These are phyloP conservation scores for Crematogaster levior DNA, from an alignment of 2,888 invertebrate species.

Conservation along the genomic window DNA sequence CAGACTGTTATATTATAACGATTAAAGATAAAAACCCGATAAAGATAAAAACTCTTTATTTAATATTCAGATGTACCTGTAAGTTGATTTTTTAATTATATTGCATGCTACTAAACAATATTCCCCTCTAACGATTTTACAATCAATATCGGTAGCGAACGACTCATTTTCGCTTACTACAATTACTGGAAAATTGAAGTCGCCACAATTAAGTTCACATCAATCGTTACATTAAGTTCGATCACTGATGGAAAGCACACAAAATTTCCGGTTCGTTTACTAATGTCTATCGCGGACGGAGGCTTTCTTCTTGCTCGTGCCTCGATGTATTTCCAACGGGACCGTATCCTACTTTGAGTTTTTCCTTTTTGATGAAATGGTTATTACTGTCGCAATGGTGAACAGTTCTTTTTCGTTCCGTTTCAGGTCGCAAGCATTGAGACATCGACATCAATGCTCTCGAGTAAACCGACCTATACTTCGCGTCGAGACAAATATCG, in stretches of 20 bases:
- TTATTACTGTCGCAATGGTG: slow-evolving; percentile 45
- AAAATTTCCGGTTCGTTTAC: slow-evolving; percentile 51
- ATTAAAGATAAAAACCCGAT: too few species aligned
- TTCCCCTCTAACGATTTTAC: background rate
- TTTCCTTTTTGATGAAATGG: slow-evolving; percentile 54
- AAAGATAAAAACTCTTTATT: too few species aligned
- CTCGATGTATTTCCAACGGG: slow-evolving; percentile 41
- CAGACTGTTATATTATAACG: too few species aligned
- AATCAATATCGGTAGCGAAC: background rate
- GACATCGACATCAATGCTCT: slow-evolving; percentile 37
- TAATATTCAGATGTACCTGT: background rate
- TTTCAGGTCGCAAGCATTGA: slow-evolving; percentile 32
- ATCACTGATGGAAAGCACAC: slow-evolving; percentile 43
- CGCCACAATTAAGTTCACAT: slow-evolving; percentile 38
- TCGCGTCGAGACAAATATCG: slow-evolving; percentile 41
- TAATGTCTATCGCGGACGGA: slow-evolving; percentile 40
- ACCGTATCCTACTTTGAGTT: slow-evolving; percentile 26
- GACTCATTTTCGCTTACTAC: slow-evolving; percentile 15
- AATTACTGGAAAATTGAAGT: slow-evolving; percentile 1
- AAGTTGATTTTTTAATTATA: background rate
- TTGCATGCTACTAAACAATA: background rate
- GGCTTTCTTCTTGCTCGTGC: slow-evolving; percentile 22
- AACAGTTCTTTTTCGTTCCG: slow-evolving; percentile 39
- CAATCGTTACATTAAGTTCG: slow-evolving; percentile 26
- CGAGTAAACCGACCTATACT: slow-evolving; percentile 37